phyloP scores from a whole-genome alignment of 2,113 vertebrate genomes.

The Bujurquina vittata region DNA sequence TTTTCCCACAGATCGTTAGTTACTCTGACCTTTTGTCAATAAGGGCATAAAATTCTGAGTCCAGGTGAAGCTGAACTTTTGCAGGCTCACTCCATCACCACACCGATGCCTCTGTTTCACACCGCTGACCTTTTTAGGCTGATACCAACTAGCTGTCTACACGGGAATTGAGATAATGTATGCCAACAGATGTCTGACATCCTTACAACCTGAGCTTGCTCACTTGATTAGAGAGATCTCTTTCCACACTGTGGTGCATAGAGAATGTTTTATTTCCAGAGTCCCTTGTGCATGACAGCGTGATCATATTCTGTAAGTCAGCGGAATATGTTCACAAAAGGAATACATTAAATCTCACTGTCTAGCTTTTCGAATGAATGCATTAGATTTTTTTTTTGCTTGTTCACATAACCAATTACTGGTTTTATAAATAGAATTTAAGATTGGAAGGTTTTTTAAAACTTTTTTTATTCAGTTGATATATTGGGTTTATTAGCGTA shows the following conservation, averaged over 20 bases:
- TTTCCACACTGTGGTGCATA: background rate
- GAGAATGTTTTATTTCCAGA: conserved; percentile 18
- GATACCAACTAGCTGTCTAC: conserved; percentile 42
- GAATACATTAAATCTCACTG: background rate
- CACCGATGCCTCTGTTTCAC: conserved; percentile 12
- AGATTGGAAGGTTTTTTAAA: background rate
- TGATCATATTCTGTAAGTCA: conserved; percentile 28
- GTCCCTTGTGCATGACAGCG: conserved; percentile 11
- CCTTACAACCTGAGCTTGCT: conserved; percentile 16
- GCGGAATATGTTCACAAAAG: conserved; percentile 20
- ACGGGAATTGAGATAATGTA: conserved; percentile 63
- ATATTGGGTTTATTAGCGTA: background rate
- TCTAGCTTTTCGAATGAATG: background rate
- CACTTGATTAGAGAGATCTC: conserved; percentile 53
- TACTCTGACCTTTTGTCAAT: conserved; percentile 75
- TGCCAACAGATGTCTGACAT: conserved; percentile 56
- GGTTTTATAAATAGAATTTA: background rate
- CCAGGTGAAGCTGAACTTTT: conserved; percentile 66
- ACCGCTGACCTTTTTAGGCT: conserved; percentile 72
- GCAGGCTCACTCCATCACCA: conserved; percentile 59
- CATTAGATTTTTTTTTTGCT: background rate
- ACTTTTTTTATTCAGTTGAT: background rate
- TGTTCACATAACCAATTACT: background rate
- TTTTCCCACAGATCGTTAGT: conserved; percentile 64
- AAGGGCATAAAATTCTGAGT: conserved; percentile 48